Conservation (phyloP, 2,888 invertebrate genomes). For the Lamproptera curius region DNA sequence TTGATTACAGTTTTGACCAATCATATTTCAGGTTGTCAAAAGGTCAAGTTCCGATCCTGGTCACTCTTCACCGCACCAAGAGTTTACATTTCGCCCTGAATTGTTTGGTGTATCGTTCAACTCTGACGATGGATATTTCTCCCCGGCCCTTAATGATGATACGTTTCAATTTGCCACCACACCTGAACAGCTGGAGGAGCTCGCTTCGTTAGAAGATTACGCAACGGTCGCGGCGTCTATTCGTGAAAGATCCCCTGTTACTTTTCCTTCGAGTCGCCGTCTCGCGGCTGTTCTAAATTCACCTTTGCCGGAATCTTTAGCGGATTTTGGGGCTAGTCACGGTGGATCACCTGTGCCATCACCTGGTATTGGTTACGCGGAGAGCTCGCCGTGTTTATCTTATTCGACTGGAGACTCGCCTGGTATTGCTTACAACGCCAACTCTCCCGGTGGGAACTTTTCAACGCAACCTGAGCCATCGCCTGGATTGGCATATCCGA, state of each 20-base stretch:
- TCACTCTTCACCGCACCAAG: conserved; percentile 76
- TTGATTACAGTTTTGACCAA: too few relatives aligned
- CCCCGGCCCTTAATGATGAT: conserved; percentile 85
- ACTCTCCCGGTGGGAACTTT: conserved; percentile 63
- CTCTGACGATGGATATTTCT: conserved; percentile 80
- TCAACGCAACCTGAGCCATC: conserved; percentile 73
- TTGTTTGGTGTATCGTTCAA: conserved; percentile 81
- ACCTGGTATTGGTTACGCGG: conserved; percentile 72
- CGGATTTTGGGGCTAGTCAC: conserved; percentile 90
- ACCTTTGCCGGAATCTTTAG: conserved; percentile 86
- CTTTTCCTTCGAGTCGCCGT: conserved; percentile 83
- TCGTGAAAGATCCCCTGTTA: conserved; percentile 77
- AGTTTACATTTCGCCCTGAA: conserved; percentile 79
- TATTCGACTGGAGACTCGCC: conserved; percentile 84
- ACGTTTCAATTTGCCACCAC: conserved; percentile 82
- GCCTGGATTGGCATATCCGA: conserved; percentile 89
- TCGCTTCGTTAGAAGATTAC: conserved; percentile 80
- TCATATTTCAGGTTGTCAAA: conserved; percentile 84
- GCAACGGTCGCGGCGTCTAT: conserved; percentile 77
- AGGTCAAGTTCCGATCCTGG: conserved; percentile 86
- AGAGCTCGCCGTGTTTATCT: conserved; percentile 81
- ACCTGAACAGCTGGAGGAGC: conserved; percentile 81
- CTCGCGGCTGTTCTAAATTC: conserved; percentile 88
- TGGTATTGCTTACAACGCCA: conserved; percentile 57
- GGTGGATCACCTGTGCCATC: conserved; percentile 71